A percentile compares a stretch with the other conserved stretches of the same genome.
Conservation (phyloP, 1,140 invertebrate genomes). For the Lucilia cuprina region DNA sequence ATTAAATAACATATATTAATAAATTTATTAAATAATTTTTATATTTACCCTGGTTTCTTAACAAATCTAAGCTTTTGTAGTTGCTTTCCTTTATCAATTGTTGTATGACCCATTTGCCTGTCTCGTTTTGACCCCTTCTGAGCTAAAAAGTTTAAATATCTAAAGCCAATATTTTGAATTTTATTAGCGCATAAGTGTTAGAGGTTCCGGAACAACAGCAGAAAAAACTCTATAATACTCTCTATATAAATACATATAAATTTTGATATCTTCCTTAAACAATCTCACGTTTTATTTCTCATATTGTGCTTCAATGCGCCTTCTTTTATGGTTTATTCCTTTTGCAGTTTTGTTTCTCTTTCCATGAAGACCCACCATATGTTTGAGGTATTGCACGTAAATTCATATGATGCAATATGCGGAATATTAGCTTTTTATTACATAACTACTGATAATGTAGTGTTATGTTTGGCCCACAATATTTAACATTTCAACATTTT, state of each 20-base stretch:
- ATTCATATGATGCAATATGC: not conserved
- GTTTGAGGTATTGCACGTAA: not conserved
- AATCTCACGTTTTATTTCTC: not conserved
- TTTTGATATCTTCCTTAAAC: constrained; percentile 11
- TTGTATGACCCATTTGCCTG: not conserved
- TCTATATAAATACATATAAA: not conserved
- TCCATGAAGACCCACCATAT: not conserved
- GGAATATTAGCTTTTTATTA: constrained; percentile 7
- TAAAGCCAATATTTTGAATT: constrained; percentile 1
- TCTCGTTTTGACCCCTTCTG: not conserved
- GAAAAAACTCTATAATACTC: too few species aligned
- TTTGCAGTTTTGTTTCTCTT: not conserved
- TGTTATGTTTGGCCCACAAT: not conserved
- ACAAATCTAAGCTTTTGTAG: too few species aligned
- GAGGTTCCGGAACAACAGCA: not conserved
- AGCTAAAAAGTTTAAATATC: not conserved
- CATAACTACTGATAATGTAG: not conserved
- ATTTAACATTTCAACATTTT: not conserved
- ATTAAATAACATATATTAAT: not conserved
- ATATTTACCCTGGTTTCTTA: too few species aligned
- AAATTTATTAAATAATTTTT: too few species aligned
- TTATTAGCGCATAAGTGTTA: constrained; percentile 1
- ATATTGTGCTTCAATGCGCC: not conserved
- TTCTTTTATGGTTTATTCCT: not conserved
- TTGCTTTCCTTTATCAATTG: too few species aligned